phyloP scores from a whole-genome alignment of 2,888 invertebrate species.

The Emesis russula region DNA sequence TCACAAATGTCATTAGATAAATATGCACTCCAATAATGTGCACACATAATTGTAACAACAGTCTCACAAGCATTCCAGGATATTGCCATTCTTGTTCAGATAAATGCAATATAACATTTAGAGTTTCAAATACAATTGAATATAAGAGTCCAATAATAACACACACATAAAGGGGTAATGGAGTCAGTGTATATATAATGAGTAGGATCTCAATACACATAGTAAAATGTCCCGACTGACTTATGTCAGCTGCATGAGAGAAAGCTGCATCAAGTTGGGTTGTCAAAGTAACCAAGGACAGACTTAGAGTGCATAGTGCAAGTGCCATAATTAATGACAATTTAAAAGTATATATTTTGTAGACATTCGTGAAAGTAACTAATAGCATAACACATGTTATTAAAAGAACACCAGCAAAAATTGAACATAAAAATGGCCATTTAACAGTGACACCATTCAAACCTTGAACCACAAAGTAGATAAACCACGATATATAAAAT shows the following conservation, averaged over 20 bases:
- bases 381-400: slow-evolving; percentile 97
- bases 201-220: slow-evolving; percentile 99
- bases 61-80: slow-evolving; percentile 97
- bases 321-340: slow-evolving; percentile 98
- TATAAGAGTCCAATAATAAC: slow-evolving; percentile 98
- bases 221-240: slow-evolving; percentile 98
- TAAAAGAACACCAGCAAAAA: slow-evolving; percentile 97
- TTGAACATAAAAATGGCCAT: slow-evolving; percentile 97
- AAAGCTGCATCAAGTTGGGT: slow-evolving; percentile 95
- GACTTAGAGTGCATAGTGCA: slow-evolving; percentile 97
- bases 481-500: slow-evolving; percentile 98
- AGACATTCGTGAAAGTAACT: slow-evolving; percentile 97
- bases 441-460: slow-evolving; percentile 96
- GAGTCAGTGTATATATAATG: slow-evolving; percentile 99
- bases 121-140: slow-evolving; percentile 98
- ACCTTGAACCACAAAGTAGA: slow-evolving; percentile 98
- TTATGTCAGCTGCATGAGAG: slow-evolving; percentile 96
- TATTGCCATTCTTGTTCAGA: slow-evolving; percentile 95
- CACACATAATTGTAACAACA: slow-evolving; percentile 98
- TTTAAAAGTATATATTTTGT: slow-evolving; percentile 97
- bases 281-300: slow-evolving; percentile 96
- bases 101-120: slow-evolving; percentile 96
- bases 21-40: slow-evolving; percentile 99
- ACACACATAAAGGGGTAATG: slow-evolving; percentile 99
- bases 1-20: slow-evolving; percentile 99